Conservation (phyloP, 2,797 vertebrate species). For the Semaprochilodus insignis region DNA sequence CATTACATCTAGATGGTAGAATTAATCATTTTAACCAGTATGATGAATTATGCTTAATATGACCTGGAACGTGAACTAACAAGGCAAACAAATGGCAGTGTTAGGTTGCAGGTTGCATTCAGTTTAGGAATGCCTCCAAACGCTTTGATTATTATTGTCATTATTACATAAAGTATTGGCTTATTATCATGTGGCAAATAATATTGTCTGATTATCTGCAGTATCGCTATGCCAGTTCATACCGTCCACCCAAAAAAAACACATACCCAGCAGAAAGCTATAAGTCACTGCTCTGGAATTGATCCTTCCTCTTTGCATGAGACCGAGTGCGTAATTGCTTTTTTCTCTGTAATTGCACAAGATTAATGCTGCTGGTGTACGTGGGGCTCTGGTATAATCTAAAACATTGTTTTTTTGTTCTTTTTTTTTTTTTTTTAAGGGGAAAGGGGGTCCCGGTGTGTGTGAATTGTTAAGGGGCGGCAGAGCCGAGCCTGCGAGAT, state of each 20-base stretch:
- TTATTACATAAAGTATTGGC: too few species aligned
- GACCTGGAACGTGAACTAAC: too few species aligned
- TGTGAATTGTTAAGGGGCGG: conserved; percentile 81
- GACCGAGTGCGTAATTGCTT: conserved; percentile 68
- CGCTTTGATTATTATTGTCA: too few species aligned
- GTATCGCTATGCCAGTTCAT: neutral
- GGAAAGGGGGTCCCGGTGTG: conserved; percentile 66
- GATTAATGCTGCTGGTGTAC: conserved; percentile 75
- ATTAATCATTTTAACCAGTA: too few species aligned
- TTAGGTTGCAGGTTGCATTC: too few species aligned
- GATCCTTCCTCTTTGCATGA: conserved; percentile 63
- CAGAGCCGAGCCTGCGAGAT: conserved; percentile 86
- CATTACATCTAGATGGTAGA: too few species aligned
- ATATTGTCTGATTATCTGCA: too few species aligned
- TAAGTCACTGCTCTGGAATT: conserved; percentile 22
- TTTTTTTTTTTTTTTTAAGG: conserved; percentile 54
- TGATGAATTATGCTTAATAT: too few species aligned
- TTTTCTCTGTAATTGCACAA: conserved; percentile 77
- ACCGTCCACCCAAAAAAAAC: neutral
- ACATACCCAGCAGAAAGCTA: too few species aligned
- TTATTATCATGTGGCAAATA: too few species aligned
- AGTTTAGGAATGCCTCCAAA: too few species aligned
- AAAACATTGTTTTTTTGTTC: conserved; percentile 68
- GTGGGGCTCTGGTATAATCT: conserved; percentile 68
- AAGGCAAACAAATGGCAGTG: too few species aligned